A percentile compares a stretch with the other conserved stretches of the same genome.
phyloP scores from a whole-genome alignment of 2,888 invertebrate genomes.

The Heliconius erato region DNA sequence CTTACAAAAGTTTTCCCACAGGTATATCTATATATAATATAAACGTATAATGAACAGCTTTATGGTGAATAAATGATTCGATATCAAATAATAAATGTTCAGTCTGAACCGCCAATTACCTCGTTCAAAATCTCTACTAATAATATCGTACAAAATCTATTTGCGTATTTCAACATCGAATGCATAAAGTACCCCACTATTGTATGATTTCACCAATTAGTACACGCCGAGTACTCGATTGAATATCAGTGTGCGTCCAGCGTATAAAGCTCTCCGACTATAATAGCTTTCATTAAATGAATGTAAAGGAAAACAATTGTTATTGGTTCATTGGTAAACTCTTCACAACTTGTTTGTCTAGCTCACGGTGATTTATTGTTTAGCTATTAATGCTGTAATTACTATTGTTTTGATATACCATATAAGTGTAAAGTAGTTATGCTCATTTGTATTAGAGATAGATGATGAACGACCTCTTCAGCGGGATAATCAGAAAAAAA shows the following conservation, averaged over 20 bases:
- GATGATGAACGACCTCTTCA: too few species aligned
- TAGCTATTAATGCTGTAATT: not conserved
- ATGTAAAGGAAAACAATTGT: slow-evolving; percentile 2
- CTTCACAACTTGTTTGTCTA: slow-evolving; percentile 9
- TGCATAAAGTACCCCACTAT: slow-evolving; percentile 38
- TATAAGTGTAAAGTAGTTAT: too few species aligned
- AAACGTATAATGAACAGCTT: not conserved
- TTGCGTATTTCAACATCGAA: slow-evolving; percentile 35
- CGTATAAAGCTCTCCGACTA: slow-evolving; percentile 9
- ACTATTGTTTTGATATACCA: not conserved
- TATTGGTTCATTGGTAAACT: slow-evolving; percentile 5
- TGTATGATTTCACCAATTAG: slow-evolving; percentile 40
- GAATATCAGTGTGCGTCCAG: slow-evolving; percentile 19
- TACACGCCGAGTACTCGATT: slow-evolving; percentile 25
- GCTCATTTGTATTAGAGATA: too few species aligned
- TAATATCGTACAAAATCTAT: slow-evolving; percentile 29
- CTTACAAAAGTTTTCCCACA: not conserved
- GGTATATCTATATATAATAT: not conserved
- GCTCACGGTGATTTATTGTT: not conserved
- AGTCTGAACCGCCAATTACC: slow-evolving; percentile 9
- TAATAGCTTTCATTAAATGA: slow-evolving; percentile 12
- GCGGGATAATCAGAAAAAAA: too few species aligned
- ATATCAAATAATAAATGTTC: slow-evolving; percentile 5
- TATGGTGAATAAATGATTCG: slow-evolving; percentile 12
- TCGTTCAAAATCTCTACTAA: slow-evolving; percentile 26